A percentile compares a stretch with the other conserved stretches of the same genome.
Evolutionary conservation across 2,888 invertebrate genomes (phyloP).

Genomic region (Aelia acuminata): DNA sequence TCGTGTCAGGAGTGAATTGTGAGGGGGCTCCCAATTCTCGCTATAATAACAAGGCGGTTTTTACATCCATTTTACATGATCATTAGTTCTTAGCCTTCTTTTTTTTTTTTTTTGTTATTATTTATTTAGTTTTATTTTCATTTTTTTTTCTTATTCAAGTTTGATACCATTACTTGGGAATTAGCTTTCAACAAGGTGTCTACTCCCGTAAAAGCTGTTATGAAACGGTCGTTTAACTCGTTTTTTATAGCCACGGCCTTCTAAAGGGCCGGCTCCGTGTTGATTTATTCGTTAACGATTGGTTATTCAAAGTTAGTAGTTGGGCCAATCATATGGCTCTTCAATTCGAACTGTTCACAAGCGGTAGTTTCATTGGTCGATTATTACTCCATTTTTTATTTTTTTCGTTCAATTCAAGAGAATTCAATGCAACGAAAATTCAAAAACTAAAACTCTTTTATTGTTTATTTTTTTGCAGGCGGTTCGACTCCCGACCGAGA

Average conservation of each 20-base stretch:
- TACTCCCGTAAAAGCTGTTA: constrained; percentile 33
- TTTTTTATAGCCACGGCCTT: not conserved
- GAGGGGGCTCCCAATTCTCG: not conserved
- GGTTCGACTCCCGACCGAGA: too few relatives aligned
- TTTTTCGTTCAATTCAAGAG: too few relatives aligned
- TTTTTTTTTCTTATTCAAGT: not conserved
- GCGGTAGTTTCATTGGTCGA: not conserved
- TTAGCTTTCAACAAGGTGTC: constrained; percentile 48
- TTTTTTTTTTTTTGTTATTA: not conserved
- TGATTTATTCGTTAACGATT: constrained; percentile 27
- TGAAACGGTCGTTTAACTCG: constrained; percentile 9
- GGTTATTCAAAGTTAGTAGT: constrained; percentile 11
- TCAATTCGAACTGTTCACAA: not conserved
- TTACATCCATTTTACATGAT: constrained; percentile 2
- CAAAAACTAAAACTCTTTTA: too few relatives aligned
- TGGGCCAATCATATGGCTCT: constrained; percentile 7
- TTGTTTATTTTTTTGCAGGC: too few relatives aligned
- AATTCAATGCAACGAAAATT: too few relatives aligned
- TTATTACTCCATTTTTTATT: not conserved
- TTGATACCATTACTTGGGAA: constrained; percentile 27
- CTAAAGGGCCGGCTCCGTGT: not conserved
- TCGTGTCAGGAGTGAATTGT: constrained; percentile 16
- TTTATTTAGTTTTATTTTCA: too few relatives aligned
- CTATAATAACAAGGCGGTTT: not conserved
- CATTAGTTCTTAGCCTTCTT: not conserved